Base-by-base conservation (phyloP, 2,113 vertebrate species). In the Cryptoleucopteryx plumbea region DNA sequence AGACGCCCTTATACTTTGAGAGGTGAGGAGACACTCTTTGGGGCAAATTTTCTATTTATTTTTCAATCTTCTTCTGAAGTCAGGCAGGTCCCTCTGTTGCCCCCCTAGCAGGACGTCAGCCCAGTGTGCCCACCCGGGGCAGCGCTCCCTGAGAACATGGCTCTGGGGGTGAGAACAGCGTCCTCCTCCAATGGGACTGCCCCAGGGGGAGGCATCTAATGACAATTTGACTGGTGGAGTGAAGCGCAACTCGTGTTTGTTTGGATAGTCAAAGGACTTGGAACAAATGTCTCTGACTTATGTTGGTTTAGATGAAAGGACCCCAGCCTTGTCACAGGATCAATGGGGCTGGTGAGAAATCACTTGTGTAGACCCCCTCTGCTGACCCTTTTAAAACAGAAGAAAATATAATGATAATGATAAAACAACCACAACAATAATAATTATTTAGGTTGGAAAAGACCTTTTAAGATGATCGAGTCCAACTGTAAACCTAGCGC, bases 191-290 rank as follows among this genome's bases (percentile, higher is more conserved):
- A 36, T 3, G 13, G 27, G 43, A 34, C 40, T 23, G 17, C 31
- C 18, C 31, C 0, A 1, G 2, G 11, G 38, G 61, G 63, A 94
- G 67, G 74, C 32, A 67, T 55, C 72, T 3, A 65, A 82, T 77
- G 97, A 88, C 92, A 96, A 78, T 90, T 92, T 93, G 82, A 94
- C 86, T 90, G 88, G 93, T 5, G 17, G 94, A 88, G 88, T 8
- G 20, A 96, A 96, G 88, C 45, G 7, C 0, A 1, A 82, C 66
- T 72, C 0, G 1, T 96, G 97, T 96, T 98, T 97, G 95, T 97
- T 98, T 96, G 89, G 79, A 93, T 88, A 98, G 88, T 88, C 70
- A 70, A 96, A 96, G 92, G 91, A 90, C 93, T 96, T 90, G 85
- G 72, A 94, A 93, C 80, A 94, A 97, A 97, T 88, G 95, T 91